Percentiles rank a stretch among this genome's conserved stretches.
phyloP scores from a whole-genome alignment of 2,888 invertebrate species.

The Hirtodrosophila confusa region DNA sequence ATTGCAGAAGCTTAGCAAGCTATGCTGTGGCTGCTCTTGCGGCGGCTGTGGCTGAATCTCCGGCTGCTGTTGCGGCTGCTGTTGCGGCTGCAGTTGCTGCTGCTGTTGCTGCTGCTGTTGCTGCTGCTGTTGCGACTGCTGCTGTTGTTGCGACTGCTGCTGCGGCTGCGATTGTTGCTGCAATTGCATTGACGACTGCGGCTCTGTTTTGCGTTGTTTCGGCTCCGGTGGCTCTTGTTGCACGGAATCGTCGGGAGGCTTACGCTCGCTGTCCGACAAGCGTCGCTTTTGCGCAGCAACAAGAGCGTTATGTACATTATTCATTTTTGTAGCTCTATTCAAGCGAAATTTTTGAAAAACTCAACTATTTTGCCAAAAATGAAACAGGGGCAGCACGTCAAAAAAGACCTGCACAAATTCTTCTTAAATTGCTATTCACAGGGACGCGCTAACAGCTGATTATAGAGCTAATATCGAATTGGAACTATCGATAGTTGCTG shows the following conservation, averaged over 20 bases:
- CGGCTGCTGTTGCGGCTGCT: background rate
- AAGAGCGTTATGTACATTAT: constrained; percentile 52
- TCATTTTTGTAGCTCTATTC: constrained; percentile 47
- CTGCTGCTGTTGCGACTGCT: background rate
- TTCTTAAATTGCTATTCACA: constrained; percentile 49
- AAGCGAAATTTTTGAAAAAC: constrained; percentile 24
- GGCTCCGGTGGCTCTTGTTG: constrained; percentile 46
- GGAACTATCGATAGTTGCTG: constrained; percentile 33
- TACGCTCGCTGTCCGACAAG: constrained; percentile 52
- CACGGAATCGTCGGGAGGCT: constrained; percentile 31
- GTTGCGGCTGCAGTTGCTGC: constrained; percentile 20
- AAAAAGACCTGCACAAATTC: constrained; percentile 47
- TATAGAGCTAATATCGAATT: background rate
- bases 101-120: background rate
- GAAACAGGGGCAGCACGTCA: constrained; percentile 41
- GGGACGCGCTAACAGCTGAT: constrained; percentile 50
- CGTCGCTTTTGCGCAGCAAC: constrained; percentile 69
- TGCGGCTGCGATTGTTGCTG: background rate
- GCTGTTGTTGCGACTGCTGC: background rate
- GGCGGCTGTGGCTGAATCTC: background rate
- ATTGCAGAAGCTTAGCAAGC: constrained; percentile 79
- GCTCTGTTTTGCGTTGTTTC: constrained; percentile 65
- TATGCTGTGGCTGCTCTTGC: constrained; percentile 2
- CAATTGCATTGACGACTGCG: background rate
- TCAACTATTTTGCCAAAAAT: constrained; percentile 38